phyloP scores from a whole-genome alignment of 2,113 vertebrate genomes.

The Tauraco erythrolophus region DNA sequence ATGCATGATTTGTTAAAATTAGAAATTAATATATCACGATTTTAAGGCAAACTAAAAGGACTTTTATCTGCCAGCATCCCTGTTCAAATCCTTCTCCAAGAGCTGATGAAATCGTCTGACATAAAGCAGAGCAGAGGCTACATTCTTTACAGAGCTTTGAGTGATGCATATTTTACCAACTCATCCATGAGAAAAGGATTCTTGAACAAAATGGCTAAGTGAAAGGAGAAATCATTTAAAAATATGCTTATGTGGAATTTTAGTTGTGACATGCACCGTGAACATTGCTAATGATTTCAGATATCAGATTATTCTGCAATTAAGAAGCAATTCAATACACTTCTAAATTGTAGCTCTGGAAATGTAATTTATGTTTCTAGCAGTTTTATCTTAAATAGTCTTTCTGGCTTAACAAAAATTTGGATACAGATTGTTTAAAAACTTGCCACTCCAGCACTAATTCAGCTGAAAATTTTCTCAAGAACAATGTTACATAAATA shows the following conservation, averaged over 20 bases:
- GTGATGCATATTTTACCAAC: constrained; percentile 1
- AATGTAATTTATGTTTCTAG: neutral
- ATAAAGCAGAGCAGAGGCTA: constrained; percentile 37
- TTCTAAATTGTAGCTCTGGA: neutral
- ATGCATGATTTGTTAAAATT: neutral
- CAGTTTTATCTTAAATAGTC: neutral
- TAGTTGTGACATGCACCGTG: neutral
- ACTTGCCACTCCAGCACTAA: neutral
- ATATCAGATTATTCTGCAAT: neutral
- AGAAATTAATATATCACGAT: neutral
- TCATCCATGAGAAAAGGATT: constrained; percentile 13
- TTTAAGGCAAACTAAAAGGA: constrained; percentile 10
- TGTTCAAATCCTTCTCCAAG: neutral
- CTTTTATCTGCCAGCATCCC: constrained; percentile 1
- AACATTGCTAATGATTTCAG: neutral
- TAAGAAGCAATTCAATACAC: neutral
- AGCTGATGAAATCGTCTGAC: constrained; percentile 45
- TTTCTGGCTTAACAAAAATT: neutral
- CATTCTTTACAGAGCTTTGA: constrained; percentile 15
- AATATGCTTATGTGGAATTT: constrained; percentile 18
- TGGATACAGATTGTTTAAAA: neutral
- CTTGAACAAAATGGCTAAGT: neutral
- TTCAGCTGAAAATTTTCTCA: neutral
- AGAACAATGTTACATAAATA: neutral
- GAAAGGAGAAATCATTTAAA: neutral